Conservation (phyloP, 1,140 invertebrate species). For the Matsumurasca onukii region DNA sequence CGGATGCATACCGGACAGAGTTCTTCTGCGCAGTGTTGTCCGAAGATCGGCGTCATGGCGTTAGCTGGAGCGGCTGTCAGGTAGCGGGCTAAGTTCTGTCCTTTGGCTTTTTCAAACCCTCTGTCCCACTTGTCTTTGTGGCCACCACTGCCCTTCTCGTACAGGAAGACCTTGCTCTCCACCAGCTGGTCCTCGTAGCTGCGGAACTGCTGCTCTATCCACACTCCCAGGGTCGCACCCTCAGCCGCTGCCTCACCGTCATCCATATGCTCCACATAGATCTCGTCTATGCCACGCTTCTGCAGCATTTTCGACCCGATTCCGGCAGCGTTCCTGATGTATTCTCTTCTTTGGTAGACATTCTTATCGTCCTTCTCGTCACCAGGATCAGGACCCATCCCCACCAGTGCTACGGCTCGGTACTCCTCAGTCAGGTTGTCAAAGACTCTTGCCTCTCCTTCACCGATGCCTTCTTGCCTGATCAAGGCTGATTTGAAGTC, state of each 20-base stretch:
- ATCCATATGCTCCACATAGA: slow-evolving; percentile 66
- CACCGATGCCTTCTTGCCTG: slow-evolving; percentile 17
- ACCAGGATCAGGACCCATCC: slow-evolving; percentile 49
- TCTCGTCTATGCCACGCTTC: slow-evolving; percentile 43
- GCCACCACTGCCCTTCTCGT: slow-evolving; percentile 39
- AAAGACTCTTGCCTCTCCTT: slow-evolving; percentile 25
- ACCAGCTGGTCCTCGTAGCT: slow-evolving; percentile 54
- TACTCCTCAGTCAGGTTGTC: slow-evolving; percentile 26
- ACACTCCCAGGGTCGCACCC: slow-evolving; percentile 61
- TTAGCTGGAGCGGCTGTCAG: too few relatives aligned
- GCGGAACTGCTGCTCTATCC: slow-evolving; percentile 68
- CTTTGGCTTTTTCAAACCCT: too few relatives aligned
- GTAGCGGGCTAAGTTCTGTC: too few relatives aligned
- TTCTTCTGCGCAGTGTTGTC: too few relatives aligned
- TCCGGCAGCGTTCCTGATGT: slow-evolving; percentile 51
- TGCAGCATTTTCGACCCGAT: slow-evolving; percentile 53
- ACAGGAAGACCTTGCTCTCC: slow-evolving; percentile 45
- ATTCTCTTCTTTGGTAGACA: slow-evolving; percentile 51
- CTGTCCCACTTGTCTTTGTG: too few relatives aligned
- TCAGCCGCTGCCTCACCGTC: slow-evolving; percentile 75
- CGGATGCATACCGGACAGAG: slow-evolving; percentile 42
- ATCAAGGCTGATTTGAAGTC: slow-evolving; percentile 27
- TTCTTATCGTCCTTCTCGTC: slow-evolving; percentile 49
- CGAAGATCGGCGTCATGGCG: slow-evolving; percentile 81
- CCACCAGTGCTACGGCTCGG: slow-evolving; percentile 49